Base-by-base conservation (phyloP, 2,797 vertebrate species). In the Megalops cyprinoides region DNA sequence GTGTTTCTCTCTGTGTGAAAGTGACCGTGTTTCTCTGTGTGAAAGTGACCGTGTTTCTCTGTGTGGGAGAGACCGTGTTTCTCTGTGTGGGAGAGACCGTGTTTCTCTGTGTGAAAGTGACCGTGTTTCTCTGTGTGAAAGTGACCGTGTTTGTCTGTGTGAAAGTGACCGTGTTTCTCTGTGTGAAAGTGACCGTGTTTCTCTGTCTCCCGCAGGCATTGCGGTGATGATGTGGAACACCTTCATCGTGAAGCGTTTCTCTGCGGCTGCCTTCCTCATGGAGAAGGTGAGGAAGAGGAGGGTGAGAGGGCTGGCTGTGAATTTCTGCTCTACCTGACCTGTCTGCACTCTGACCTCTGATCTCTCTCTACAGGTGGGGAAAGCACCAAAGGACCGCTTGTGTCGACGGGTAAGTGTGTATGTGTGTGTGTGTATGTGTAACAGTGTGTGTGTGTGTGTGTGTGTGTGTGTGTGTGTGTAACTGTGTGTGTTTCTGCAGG, bases 161-260 rank as follows among this genome's bases (percentile, higher is more conserved):
- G n/a, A n/a, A n/a, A n/a, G n/a, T n/a, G n/a, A n/a, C n/a, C n/a
- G n/a, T n/a, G n/a, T n/a, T n/a, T n/a, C n/a, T n/a, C n/a, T n/a
- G n/a, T n/a, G 49, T 77, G 37, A 10, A 71, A 48, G 14, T 75
- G 20, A 76, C 20, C 4, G 53, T 18, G 76, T n/a, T 14, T 53
- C 6, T 34, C 9, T 76, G 20, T 62, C 10, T 82, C 60, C 76
- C 23, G 77, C 82, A 99, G 98, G 98, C 62, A 96, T 99, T 1
- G 94, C 94, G 0, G 84, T 95, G 20, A 99, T 99, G 98, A 98
- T 99, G 98, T 99, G 98, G 98, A 99, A 95, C 37, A 99, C 98
- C 0, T 99, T 99, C 87, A 91, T 99, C 34, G 96, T 97, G 15
- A 99, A 99, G 87, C 95, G 97, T 44, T 96, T 99, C 88, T 99